phyloP scores from a whole-genome alignment of 2,888 invertebrate genomes.

The Lithophane leautieri region DNA sequence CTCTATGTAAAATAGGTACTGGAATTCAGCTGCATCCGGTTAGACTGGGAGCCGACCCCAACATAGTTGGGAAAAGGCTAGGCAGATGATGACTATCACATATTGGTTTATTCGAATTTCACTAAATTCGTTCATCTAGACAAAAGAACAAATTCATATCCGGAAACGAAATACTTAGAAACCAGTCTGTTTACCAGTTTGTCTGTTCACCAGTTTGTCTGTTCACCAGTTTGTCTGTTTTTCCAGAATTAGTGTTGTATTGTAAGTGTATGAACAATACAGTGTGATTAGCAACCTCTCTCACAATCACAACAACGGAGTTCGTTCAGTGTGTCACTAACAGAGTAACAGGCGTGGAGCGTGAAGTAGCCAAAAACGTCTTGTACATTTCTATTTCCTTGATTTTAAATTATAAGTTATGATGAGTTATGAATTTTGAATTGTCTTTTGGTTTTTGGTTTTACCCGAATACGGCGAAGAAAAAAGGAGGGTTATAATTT shows the following conservation, averaged over 20 bases:
- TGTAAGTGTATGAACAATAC: slow-evolving; percentile 19
- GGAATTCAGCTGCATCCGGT: too few species aligned
- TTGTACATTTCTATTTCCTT: neutral
- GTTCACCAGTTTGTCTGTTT: slow-evolving; percentile 14
- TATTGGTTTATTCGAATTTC: neutral
- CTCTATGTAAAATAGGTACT: too few species aligned
- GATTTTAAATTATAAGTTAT: neutral
- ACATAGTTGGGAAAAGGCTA: too few species aligned
- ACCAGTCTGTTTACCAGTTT: slow-evolving; percentile 18
- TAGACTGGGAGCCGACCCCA: too few species aligned
- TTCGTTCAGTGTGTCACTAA: slow-evolving; percentile 4
- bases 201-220: slow-evolving; percentile 9
- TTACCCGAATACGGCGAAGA: too few species aligned
- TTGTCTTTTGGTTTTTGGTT: too few species aligned
- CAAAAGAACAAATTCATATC: slow-evolving; percentile 5
- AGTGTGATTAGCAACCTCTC: neutral
- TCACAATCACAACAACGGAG: neutral
- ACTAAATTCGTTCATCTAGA: neutral
- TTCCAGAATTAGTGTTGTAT: slow-evolving; percentile 6
- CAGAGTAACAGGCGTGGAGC: neutral
- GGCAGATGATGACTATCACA: too few species aligned
- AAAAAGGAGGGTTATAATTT: too few species aligned
- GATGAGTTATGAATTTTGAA: too few species aligned
- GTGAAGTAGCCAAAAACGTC: slow-evolving; percentile 10
- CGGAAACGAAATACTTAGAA: slow-evolving; percentile 33